These are phyloP conservation scores for Mungos mungo DNA, from an alignment of 2,113 vertebrate species.

Conservation along the genomic window DNA sequence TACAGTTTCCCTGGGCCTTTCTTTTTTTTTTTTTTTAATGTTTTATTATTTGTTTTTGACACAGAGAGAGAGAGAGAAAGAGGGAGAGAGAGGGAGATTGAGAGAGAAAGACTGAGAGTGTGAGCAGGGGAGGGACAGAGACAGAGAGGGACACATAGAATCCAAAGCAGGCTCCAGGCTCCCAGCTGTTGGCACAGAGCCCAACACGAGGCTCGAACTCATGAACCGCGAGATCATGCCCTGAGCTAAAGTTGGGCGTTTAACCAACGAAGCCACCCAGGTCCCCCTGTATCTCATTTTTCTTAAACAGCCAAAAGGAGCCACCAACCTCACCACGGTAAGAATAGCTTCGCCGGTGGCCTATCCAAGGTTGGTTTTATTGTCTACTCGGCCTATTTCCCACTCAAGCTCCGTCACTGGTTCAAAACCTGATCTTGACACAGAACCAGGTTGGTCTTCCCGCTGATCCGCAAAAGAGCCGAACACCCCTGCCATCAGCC, in stretches of 20 bases:
- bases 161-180: too few species aligned
- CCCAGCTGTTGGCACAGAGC: too few species aligned
- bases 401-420: fast-evolving
- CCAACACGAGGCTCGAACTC: too few species aligned
- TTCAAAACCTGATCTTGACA: not conserved
- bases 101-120: too few species aligned
- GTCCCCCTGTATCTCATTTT: not conserved
- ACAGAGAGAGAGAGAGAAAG: too few species aligned
- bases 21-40: not conserved
- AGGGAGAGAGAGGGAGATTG: too few species aligned
- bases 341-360: not conserved
- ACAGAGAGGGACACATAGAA: too few species aligned
- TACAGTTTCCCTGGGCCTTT: not conserved
- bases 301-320: not conserved
- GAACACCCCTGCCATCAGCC: not conserved
- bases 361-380: not conserved
- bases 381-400: not conserved
- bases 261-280: too few species aligned
- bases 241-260: too few species aligned
- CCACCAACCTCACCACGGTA: not conserved
- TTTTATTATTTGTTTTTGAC: too few species aligned
- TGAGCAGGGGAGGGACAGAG: too few species aligned
- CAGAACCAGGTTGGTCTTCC: not conserved
- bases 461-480: not conserved
- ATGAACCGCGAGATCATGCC: too few species aligned